A percentile compares a stretch with the other conserved stretches of the same genome.
phyloP scores from a whole-genome alignment of 2,888 invertebrate genomes.

The Xestoiulus laeticollis region DNA sequence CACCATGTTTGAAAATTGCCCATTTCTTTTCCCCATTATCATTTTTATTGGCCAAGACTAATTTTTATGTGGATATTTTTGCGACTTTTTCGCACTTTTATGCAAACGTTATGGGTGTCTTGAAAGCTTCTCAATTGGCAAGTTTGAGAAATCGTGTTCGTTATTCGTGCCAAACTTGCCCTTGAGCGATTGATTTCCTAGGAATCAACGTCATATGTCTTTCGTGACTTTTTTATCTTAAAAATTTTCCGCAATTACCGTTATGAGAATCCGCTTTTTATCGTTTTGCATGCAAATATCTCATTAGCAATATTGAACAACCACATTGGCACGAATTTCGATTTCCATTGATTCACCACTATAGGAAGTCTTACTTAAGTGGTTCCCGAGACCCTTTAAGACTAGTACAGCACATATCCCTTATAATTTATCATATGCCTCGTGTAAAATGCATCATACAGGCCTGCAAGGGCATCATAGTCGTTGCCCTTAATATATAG shows the following conservation, averaged over 20 bases:
- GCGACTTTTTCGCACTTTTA: no score
- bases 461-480: neutral
- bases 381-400: neutral
- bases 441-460: neutral
- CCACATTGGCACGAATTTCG: neutral
- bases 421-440: neutral
- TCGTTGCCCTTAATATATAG: neutral
- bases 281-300: neutral
- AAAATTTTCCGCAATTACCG: neutral
- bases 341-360: neutral
- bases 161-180: no score
- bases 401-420: neutral
- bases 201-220: no score
- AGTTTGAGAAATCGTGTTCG: no score
- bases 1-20: no score
- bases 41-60: no score
- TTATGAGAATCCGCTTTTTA: neutral
- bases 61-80: no score
- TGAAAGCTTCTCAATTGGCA: no score
- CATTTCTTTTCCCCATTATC: no score
- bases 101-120: no score
- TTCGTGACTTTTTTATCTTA: no score
- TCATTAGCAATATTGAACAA: neutral
- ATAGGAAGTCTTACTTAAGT: neutral
- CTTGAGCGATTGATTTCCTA: no score